A percentile compares a stretch with the other conserved stretches of the same genome.
Evolutionary conservation across 2,797 vertebrate genomes (phyloP).

Genomic region (Pangasius larnaudii): DNA sequence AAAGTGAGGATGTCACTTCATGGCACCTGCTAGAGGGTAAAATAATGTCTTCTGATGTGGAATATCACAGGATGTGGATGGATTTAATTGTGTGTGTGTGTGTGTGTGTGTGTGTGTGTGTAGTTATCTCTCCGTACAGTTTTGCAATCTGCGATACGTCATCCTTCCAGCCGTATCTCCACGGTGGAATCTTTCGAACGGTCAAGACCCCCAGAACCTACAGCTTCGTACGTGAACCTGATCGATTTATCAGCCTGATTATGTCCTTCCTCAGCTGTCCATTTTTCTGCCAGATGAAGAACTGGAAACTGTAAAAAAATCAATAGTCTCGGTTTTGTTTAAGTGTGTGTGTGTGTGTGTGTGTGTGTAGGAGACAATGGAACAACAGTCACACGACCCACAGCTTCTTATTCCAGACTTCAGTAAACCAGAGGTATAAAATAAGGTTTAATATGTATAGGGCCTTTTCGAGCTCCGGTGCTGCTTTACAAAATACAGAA

Average conservation of each 20-base stretch:
- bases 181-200: conserved; percentile 91
- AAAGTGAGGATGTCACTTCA: not conserved
- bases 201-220: conserved; percentile 88
- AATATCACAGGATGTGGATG: too few species aligned
- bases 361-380: conserved; percentile 83
- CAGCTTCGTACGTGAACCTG: conserved; percentile 85
- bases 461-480: not conserved
- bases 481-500: not conserved
- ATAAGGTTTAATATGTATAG: not conserved
- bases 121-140: conserved; percentile 91
- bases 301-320: not conserved
- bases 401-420: conserved; percentile 87
- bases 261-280: not conserved
- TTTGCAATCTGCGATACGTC: conserved; percentile 92
- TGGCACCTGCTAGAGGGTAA: not conserved
- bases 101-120: conserved; percentile 52
- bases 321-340: not conserved
- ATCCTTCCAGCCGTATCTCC: conserved; percentile 85
- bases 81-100: conserved; percentile 31
- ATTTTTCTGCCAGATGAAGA: not conserved
- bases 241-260: not conserved
- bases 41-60: not conserved
- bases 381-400: conserved; percentile 87
- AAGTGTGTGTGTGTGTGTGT: conserved; percentile 21
- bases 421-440: conserved; percentile 92